Percentiles rank a stretch among this genome's conserved stretches.
phyloP scores from a whole-genome alignment of 2,797 vertebrate genomes.

The Thamnophis elegans region DNA sequence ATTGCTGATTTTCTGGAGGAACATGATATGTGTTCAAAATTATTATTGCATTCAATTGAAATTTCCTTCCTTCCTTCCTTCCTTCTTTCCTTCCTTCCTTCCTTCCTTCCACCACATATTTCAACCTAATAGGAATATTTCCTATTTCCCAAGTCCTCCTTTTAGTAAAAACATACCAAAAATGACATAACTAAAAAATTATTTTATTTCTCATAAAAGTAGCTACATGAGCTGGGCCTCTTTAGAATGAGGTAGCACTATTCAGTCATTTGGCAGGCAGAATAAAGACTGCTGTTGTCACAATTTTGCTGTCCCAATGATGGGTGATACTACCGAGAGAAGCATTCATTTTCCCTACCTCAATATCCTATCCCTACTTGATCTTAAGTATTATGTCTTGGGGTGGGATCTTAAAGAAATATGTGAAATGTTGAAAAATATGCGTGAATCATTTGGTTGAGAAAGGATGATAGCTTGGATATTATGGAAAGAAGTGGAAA shows the following conservation, averaged over 20 bases:
- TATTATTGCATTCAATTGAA: neutral
- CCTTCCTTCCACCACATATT: neutral
- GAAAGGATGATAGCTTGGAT: no score
- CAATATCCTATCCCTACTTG: neutral
- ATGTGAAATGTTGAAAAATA: no score
- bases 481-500: no score
- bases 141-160: neutral
- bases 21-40: neutral
- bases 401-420: no score
- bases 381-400: neutral
- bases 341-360: neutral
- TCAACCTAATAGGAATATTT: neutral
- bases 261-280: neutral
- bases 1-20: neutral
- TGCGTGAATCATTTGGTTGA: no score
- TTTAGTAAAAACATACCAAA: neutral
- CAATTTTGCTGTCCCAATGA: neutral
- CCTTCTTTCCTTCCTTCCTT: no score
- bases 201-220: neutral
- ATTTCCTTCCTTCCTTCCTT: neutral
- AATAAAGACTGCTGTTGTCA: neutral
- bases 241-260: neutral
- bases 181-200: neutral
- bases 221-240: neutral
- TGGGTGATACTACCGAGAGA: neutral